phyloP scores from a whole-genome alignment of 2,888 invertebrate species.

The Vanessa cardui region DNA sequence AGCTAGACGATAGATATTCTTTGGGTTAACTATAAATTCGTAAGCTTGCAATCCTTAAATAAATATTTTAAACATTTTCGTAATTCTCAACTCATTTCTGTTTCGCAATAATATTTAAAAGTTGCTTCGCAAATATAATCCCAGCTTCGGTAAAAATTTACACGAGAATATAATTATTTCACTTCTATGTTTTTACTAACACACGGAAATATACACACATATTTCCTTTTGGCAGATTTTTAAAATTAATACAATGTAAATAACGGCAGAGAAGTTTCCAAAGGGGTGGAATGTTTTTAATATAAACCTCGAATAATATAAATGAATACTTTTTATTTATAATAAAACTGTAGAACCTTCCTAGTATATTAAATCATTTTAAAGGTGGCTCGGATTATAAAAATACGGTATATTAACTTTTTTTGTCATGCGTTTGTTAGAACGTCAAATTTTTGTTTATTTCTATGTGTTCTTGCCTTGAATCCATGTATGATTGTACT shows the following conservation, averaged over 20 bases:
- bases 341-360: no score
- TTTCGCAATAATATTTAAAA: conserved; percentile 20
- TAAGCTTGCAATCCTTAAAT: no score
- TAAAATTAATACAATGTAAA: neutral
- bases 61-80: neutral
- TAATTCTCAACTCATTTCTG: conserved; percentile 23
- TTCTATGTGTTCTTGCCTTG: no score
- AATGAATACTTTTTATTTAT: neutral
- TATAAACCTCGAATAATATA: neutral
- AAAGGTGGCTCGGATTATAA: no score
- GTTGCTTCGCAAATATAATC: conserved; percentile 18
- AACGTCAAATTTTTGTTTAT: no score
- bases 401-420: no score
- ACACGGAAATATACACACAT: neutral
- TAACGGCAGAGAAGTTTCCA: neutral
- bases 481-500: no score
- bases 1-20: no score
- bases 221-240: conserved; percentile 1
- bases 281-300: neutral
- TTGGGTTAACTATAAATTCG: no score
- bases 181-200: conserved; percentile 9
- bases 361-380: no score
- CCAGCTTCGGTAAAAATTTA: conserved; percentile 24
- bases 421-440: no score
- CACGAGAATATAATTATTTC: conserved; percentile 8